Evolutionary conservation across 2,113 vertebrate genomes (phyloP), one percentile per base, ranked within the genome.

Genomic region (Hippocampus zosterae): DNA sequence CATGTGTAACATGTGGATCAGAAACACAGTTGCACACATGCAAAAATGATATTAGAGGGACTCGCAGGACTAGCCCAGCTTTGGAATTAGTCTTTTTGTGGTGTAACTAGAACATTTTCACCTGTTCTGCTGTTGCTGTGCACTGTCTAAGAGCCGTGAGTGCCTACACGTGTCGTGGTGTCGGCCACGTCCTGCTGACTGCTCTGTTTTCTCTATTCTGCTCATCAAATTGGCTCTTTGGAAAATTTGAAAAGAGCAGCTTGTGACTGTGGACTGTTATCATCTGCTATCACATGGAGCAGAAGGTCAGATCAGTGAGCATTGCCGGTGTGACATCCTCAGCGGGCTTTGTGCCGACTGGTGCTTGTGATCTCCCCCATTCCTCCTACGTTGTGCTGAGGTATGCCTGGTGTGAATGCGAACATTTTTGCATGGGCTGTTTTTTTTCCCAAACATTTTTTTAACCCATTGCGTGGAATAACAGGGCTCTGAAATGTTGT

Each of bases 81-180:
- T 81, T 55, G 41, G 65, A 67, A 77, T 65, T 61, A 76, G 50
- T 55, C 29, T 42, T 55, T 23, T 69, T 60, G 40, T 75, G 75
- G 67, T 81, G 79, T 48, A 29, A 68, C 66, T 15, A n/a, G n/a
- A 18, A 13, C 37, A 15, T 18, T 37, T 56, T 60, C 52, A 68
- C 68, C 70, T 68, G 37, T 64, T 62, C 71, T 77, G 65, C 80
- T 74, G 79, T 81, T 67, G 70, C 81, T 82, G 76, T 87, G 80
- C 84, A 85, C 86, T 90, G 81, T 85, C 83, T 23, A 86, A 84
- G 79, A 90, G 82, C 89, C 89, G 67, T 15, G 79, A 87, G 89
- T 88, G 89, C 89, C 89, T 90, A 87, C 82, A 74, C 81, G 80
- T 76, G 77, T 85, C 78, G 73, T 81, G 81, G 83, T 64, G 50